Evolutionary conservation across 2,797 vertebrate species (phyloP).

Genomic region (Hoplostethus mediterraneus): DNA sequence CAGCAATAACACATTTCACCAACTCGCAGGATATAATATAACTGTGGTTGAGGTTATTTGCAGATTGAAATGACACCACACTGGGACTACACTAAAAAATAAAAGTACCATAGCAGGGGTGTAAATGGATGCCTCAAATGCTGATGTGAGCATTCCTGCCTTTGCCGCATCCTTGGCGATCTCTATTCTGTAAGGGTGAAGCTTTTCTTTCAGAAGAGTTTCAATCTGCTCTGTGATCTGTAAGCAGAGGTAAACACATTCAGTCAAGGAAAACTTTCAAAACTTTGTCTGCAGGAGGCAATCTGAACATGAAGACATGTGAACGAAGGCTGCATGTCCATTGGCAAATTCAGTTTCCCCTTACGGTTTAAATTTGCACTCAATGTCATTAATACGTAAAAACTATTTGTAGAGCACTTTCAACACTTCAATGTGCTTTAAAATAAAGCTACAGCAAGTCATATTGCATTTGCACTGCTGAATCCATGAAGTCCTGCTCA

Average conservation of each 20-base stretch:
- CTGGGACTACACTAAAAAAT: neutral
- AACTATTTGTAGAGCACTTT: too few relatives aligned
- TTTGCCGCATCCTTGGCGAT: conserved; percentile 59
- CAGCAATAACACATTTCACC: neutral
- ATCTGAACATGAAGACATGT: neutral
- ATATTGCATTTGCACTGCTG: too few relatives aligned
- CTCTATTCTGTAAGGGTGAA: conserved; percentile 75
- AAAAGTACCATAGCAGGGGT: conserved; percentile 80
- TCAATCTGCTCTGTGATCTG: conserved; percentile 81
- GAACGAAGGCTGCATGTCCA: neutral
- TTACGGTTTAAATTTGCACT: too few relatives aligned
- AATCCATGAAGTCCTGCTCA: too few relatives aligned
- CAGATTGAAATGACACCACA: neutral
- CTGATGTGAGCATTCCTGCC: conserved; percentile 55
- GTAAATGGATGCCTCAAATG: conserved; percentile 74
- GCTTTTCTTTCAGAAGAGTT: conserved; percentile 66
- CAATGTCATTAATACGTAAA: too few relatives aligned
- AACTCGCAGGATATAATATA: too few relatives aligned
- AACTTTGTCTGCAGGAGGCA: neutral
- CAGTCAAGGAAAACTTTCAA: too few relatives aligned
- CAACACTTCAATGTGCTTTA: too few relatives aligned
- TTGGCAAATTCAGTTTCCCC: too few relatives aligned
- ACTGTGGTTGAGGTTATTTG: neutral
- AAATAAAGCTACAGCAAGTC: too few relatives aligned
- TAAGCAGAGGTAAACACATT: conserved; percentile 8